Evolutionary conservation across 1,140 invertebrate species (phyloP).

Genomic region (Drosophila cardini): DNA sequence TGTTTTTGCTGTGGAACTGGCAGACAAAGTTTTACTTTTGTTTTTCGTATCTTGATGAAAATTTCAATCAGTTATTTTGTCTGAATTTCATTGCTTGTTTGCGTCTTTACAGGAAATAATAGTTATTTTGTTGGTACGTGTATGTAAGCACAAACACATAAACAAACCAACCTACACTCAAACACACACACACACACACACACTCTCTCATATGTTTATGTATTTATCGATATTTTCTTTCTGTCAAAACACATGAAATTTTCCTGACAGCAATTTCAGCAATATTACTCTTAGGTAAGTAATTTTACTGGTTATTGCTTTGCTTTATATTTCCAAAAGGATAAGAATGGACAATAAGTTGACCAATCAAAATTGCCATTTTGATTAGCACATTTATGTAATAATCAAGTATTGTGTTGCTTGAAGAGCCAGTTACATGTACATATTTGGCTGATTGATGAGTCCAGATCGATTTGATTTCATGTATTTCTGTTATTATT

Average conservation of each 20-base stretch:
- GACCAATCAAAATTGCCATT: conserved; percentile 64
- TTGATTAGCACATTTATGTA: conserved; percentile 73
- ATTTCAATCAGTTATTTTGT: conserved; percentile 71
- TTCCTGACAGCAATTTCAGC: conserved; percentile 56
- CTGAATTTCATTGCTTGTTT: conserved; percentile 9
- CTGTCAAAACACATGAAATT: conserved; percentile 58
- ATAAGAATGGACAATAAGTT: conserved; percentile 13
- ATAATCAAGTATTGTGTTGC: conserved; percentile 61
- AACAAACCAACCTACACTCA: no score
- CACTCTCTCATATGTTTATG: background rate
- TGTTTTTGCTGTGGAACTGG: conserved; percentile 19
- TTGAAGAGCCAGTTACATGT: conserved; percentile 42
- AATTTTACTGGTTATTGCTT: background rate
- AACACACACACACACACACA: background rate
- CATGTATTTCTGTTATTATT: conserved; percentile 45
- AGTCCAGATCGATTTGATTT: conserved; percentile 10
- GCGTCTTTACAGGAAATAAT: conserved; percentile 56
- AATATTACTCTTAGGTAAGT: conserved; percentile 31
- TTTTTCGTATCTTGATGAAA: conserved; percentile 38
- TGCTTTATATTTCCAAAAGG: conserved; percentile 21
- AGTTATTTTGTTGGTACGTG: conserved; percentile 73
- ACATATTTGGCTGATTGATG: conserved; percentile 72
- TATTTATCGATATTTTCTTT: conserved; percentile 20
- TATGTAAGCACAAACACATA: conserved; percentile 18
- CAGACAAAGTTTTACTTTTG: conserved; percentile 9